phyloP scores from a whole-genome alignment of 2,113 vertebrate genomes.

The Myiagra hebetior region DNA sequence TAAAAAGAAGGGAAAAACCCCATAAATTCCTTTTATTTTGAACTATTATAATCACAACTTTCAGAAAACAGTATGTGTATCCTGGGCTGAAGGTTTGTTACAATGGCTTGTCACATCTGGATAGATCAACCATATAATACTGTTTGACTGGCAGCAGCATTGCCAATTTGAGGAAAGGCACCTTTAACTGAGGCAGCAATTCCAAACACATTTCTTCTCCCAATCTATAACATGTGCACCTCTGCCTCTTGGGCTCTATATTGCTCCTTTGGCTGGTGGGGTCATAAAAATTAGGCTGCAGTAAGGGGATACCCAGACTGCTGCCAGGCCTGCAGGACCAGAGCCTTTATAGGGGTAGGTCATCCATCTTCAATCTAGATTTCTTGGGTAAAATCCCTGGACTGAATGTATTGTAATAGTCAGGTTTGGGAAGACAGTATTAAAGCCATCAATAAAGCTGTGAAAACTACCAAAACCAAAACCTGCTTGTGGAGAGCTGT shows the following conservation, averaged over 20 bases:
- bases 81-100: neutral
- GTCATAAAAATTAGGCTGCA: neutral
- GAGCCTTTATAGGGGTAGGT: neutral
- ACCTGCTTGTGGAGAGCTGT: neutral
- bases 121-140: constrained; percentile 17
- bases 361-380: neutral
- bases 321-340: neutral
- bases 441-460: neutral
- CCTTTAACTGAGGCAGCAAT: neutral
- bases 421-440: neutral
- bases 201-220: neutral
- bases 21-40: constrained; percentile 26
- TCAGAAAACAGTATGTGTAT: neutral
- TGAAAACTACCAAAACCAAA: neutral
- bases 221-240: neutral
- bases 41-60: constrained; percentile 17
- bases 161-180: neutral
- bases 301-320: neutral
- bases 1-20: neutral
- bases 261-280: neutral
- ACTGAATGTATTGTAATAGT: neutral
- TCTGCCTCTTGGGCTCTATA: neutral
- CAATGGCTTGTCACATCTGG: constrained; percentile 26
- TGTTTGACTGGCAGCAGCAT: neutral
- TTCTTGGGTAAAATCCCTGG: neutral